Base-by-base conservation (phyloP, 2,888 invertebrate species). In the Drosophila dives region DNA sequence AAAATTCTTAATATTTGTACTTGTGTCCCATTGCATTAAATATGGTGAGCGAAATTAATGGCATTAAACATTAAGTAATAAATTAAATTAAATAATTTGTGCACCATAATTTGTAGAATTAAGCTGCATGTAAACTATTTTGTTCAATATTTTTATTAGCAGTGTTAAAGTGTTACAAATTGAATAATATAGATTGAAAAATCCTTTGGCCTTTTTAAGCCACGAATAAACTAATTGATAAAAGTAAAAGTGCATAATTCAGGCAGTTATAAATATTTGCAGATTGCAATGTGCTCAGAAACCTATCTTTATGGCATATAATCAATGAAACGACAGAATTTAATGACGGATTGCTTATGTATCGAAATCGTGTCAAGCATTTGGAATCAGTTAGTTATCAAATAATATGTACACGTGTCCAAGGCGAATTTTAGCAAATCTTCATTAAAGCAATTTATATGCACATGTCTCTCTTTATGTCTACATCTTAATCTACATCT, bases 381-480 rank as follows among this genome's bases (percentile, higher is more conserved):
- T 49, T 69, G 40, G 58, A 29, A 45, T 34, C 80, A 48, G 61
- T 56, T 38, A 38, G 58, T 80, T 77, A 75, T 58, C 77, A 80
- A 65, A 55, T 56, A 70, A 63, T 63, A 54, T 45, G 15, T 8
- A 45, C 45, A 45, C 45, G 48, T 77, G 77, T 76, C 66, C 71
- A 67, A 66, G 77, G 62, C 77, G 29, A 75, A 71, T 69, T 81
- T 75, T 85, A 65, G 88, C 88, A 75, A 87, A 84, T 77, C 72
- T 89, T 69, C 68, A 87, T 81, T 76, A 85, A 89, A 72, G 90
- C 88, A 75, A 87, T 90, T 82, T 75, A 66, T 73, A 82, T 79
- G 86, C 90, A 78, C 81, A 87, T 42, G 29, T 61, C 26, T 40
- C 54, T 40, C 6, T 55, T 40, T 49, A 38, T 34, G 3, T 60